These are phyloP conservation scores for Cheilosia impressa DNA, from an alignment of 2,888 invertebrate genomes.

Conservation along the genomic window DNA sequence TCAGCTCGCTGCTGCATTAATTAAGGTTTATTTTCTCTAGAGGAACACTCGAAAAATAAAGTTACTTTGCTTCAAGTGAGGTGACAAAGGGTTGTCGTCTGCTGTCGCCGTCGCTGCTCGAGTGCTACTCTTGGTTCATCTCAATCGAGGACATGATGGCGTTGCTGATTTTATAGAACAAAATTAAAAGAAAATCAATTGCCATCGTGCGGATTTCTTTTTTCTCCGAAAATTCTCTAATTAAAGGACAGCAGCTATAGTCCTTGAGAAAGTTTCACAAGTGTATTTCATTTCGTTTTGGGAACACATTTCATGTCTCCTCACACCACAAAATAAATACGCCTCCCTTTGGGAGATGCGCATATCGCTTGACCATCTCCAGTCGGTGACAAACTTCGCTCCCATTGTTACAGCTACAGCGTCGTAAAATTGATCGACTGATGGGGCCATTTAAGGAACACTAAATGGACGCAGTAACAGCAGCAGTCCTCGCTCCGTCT, in stretches of 20 bases:
- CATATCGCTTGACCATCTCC: slow-evolving; percentile 51
- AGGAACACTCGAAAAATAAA: slow-evolving; percentile 57
- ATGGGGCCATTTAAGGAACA: slow-evolving; percentile 46
- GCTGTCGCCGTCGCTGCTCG: slow-evolving; percentile 55
- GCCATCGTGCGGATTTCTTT: slow-evolving; percentile 36
- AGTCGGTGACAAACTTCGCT: slow-evolving; percentile 43
- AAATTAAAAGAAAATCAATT: slow-evolving; percentile 40
- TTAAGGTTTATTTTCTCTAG: slow-evolving; percentile 48
- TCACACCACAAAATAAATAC: not conserved
- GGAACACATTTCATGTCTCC: not conserved
- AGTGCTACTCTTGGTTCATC: slow-evolving; percentile 48
- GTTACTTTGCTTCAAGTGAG: slow-evolving; percentile 57
- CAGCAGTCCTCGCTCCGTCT: slow-evolving; percentile 10
- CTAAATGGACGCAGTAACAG: slow-evolving; percentile 33
- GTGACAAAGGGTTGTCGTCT: slow-evolving; percentile 53
- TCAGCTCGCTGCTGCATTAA: slow-evolving; percentile 54
- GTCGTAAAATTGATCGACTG: slow-evolving; percentile 41
- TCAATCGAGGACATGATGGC: slow-evolving; percentile 30
- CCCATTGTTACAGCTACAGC: slow-evolving; percentile 41
- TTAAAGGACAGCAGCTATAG: slow-evolving; percentile 31
- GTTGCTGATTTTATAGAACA: slow-evolving; percentile 8
- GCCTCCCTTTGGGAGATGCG: slow-evolving; percentile 10
- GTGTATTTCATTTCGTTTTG: slow-evolving; percentile 16
- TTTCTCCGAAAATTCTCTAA: slow-evolving; percentile 20
- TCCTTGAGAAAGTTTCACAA: slow-evolving; percentile 42